Conservation (phyloP, 2,113 vertebrate genomes). For the Pipa parva region DNA sequence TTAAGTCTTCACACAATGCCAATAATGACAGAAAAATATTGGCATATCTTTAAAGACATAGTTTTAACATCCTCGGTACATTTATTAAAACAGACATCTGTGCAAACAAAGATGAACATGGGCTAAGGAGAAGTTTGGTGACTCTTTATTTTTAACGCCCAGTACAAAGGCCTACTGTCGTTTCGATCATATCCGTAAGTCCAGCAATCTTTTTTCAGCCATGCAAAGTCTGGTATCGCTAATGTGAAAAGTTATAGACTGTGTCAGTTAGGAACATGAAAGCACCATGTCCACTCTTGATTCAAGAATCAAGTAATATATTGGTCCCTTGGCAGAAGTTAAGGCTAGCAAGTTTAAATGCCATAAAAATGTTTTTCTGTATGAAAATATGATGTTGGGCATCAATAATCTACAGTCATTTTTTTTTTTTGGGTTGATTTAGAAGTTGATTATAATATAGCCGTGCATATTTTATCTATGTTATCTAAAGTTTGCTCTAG, state of each 20-base stretch:
- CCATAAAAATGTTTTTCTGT: no score
- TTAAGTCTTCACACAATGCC: neutral
- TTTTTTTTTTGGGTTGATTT: no score
- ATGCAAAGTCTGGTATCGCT: slow-evolving; percentile 19
- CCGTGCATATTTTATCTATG: no score
- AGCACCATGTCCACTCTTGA: slow-evolving; percentile 1
- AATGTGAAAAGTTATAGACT: slow-evolving; percentile 15
- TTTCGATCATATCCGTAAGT: neutral
- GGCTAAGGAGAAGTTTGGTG: slow-evolving; percentile 28
- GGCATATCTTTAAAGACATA: neutral
- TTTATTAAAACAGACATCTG: slow-evolving; percentile 23
- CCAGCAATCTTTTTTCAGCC: slow-evolving; percentile 22
- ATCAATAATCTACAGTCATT: neutral
- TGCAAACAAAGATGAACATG: slow-evolving; percentile 19
- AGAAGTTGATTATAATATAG: no score
- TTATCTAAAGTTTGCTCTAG: no score
- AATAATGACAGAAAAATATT: neutral
- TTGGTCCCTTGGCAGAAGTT: slow-evolving; percentile 6
- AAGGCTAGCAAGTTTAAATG: neutral
- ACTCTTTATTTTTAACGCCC: slow-evolving; percentile 9
- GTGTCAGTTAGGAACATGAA: slow-evolving; percentile 19
- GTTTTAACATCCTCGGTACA: neutral
- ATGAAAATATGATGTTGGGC: neutral
- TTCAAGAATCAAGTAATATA: slow-evolving; percentile 5
- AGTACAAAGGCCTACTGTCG: slow-evolving; percentile 14